Evolutionary conservation across 2,888 invertebrate genomes (phyloP), one percentile per base, ranked within the genome.

Genomic region (Mythimna vitellina): DNA sequence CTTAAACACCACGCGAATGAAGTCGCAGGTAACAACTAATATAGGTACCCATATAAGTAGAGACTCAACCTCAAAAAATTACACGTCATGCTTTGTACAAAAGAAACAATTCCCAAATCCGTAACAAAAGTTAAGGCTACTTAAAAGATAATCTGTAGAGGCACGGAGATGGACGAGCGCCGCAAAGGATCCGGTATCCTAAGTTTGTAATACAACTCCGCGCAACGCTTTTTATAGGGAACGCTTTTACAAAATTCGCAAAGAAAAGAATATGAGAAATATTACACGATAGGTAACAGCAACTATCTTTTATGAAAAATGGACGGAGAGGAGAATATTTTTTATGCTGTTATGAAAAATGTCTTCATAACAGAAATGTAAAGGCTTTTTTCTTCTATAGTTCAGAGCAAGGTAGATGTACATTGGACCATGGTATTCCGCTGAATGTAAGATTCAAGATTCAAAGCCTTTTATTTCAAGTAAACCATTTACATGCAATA

Each of bases 61-160:
- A 17, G 3, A 9, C 14, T 7, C 17, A 51, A 32, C 12, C 7
- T 54, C 29, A 32, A 57, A 6, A 25, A 38, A 60, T 61, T 56
- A 32, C 51, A 56, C 58, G 46, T 29, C 22, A 64, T 54, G 12
- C 32, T 25, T 42, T 57, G 22, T 54, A 64, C 46, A 66, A 65
- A 58, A 53, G 22, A n/a, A 54, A 74, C 63, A 65, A 49, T 66
- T 61, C 4, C 20, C 6, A 25, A 64, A 65, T 61, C 57, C 54
- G 49, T 54, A 66, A 77, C 73, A 38, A 80, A 80, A 80, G 66
- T 80, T 76, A 32, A 42, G 46, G 51, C 35, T 73, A 62, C 73
- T 80, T 80, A 65, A 9, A 35, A 62, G 69, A 77, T 80, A 49
- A 80, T 76, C 64, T 61, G 35, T 29, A 14, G 46, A 25, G 62